Percentiles rank a stretch among this genome's conserved stretches.
Conservation (phyloP, 2,113 vertebrate genomes). For the Corydoras sp. region DNA sequence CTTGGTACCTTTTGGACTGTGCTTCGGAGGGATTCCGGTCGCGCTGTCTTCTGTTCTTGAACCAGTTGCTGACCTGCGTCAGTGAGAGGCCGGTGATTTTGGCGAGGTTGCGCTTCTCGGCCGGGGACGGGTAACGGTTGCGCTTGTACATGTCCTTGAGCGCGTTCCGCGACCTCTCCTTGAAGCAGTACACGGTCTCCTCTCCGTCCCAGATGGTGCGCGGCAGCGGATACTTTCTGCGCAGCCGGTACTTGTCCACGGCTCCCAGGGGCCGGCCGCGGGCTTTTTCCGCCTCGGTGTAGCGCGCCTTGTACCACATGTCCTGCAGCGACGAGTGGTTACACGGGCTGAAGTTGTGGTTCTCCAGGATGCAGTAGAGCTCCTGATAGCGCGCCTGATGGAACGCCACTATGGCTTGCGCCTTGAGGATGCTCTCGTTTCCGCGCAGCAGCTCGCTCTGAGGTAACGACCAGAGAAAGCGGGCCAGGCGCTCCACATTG, state of each 20-base stretch:
- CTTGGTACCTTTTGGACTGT: constrained; percentile 91
- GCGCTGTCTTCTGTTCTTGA: constrained; percentile 96
- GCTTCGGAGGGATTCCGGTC: constrained; percentile 95
- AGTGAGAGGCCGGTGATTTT: constrained; percentile 97
- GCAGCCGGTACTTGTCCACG: constrained; percentile 97
- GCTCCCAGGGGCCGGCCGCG: constrained; percentile 94
- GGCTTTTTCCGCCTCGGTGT: constrained; percentile 94
- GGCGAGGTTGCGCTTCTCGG: constrained; percentile 94
- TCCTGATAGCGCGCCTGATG: constrained; percentile 95
- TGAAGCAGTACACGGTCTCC: constrained; percentile 99
- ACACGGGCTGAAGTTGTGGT: constrained; percentile 90
- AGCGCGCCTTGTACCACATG: constrained; percentile 98
- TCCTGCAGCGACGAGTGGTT: constrained; percentile 96
- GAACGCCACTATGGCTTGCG: constrained; percentile 94
- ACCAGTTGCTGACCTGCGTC: constrained; percentile 99
- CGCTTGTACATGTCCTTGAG: constrained; percentile 97
- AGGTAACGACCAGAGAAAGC: constrained; percentile 96
- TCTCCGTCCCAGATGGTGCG: constrained; percentile 99
- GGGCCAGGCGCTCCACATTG: constrained; percentile 94
- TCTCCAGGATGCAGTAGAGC: constrained; percentile 95
- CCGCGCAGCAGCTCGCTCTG: constrained; percentile 94
- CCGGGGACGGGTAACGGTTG: constrained; percentile 95
- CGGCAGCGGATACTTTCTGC: constrained; percentile 96
- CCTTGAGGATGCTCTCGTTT: constrained; percentile 97
- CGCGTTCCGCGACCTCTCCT: constrained; percentile 96